These are phyloP conservation scores for Bujurquina vittata DNA, from an alignment of 2,113 vertebrate species.

Conservation along the genomic window DNA sequence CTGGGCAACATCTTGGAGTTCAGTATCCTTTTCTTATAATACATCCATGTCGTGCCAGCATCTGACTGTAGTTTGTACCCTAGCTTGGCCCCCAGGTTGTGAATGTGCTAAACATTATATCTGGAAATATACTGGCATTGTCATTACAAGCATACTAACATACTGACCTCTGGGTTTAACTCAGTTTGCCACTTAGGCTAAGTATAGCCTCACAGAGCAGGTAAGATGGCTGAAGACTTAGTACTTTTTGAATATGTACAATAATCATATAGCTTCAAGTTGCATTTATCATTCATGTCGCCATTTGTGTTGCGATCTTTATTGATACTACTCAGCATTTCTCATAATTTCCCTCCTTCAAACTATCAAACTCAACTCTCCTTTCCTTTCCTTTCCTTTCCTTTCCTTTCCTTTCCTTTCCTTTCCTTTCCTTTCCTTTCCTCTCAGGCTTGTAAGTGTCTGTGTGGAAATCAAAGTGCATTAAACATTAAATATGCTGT, in stretches of 20 bases:
- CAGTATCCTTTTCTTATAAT: not conserved
- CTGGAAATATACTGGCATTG: not conserved
- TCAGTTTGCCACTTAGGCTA: not conserved
- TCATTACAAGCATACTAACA: not conserved
- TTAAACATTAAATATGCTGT: conserved; percentile 94
- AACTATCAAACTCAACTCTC: conserved; percentile 42
- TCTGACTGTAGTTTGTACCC: not conserved
- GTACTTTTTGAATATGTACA: not conserved
- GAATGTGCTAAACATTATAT: not conserved
- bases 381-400: conserved; percentile 11
- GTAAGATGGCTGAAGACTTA: not conserved
- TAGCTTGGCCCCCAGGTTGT: not conserved
- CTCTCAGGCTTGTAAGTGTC: conserved; percentile 71
- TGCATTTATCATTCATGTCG: not conserved
- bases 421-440: conserved; percentile 45
- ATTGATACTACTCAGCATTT: conserved; percentile 10
- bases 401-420: conserved; percentile 16
- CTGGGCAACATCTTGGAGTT: not conserved
- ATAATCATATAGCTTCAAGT: not conserved
- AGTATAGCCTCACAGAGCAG: not conserved
- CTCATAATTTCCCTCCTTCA: conserved; percentile 13
- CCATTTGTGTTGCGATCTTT: not conserved
- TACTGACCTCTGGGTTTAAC: not conserved
- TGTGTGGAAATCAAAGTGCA: conserved; percentile 91
- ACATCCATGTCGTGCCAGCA: not conserved